Conservation (phyloP, 2,113 vertebrate genomes). For the Sminthopsis crassicaudata region DNA sequence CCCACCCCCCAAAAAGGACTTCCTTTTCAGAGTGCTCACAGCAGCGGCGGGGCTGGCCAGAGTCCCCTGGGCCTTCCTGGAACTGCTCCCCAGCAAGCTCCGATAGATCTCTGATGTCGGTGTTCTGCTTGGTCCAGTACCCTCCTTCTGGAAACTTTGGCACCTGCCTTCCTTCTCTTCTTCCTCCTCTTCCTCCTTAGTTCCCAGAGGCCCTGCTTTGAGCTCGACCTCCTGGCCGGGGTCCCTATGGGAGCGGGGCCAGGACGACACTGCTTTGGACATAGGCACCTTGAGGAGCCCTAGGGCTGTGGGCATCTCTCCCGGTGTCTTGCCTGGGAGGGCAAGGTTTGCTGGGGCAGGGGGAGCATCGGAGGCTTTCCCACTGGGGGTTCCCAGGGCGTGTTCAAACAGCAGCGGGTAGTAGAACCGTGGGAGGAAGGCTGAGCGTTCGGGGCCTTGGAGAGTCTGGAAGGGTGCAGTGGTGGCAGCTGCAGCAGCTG, state of each 20-base stretch:
- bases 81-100: constrained; percentile 5
- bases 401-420: constrained; percentile 95
- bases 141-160: constrained; percentile 47
- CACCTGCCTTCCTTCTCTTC: constrained; percentile 74
- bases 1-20: constrained; percentile 78
- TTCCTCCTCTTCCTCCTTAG: constrained; percentile 81
- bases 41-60: constrained; percentile 74
- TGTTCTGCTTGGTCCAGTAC: constrained; percentile 65
- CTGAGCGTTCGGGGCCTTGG: constrained; percentile 83
- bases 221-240: constrained; percentile 50
- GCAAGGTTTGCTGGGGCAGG: constrained; percentile 50
- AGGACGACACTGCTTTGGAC: constrained; percentile 80
- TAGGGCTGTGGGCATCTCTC: constrained; percentile 82
- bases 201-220: background rate
- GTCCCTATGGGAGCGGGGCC: constrained; percentile 79
- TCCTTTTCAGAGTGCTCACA: constrained; percentile 84
- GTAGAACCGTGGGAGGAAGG: constrained; percentile 91
- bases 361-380: constrained; percentile 82
- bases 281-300: constrained; percentile 89
- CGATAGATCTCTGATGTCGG: constrained; percentile 64
- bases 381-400: constrained; percentile 78
- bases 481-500: constrained; percentile 67
- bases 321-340: constrained; percentile 76
- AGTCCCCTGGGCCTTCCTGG: constrained; percentile 72
- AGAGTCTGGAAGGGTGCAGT: constrained; percentile 80